Percentiles rank a stretch among this genome's conserved stretches.
phyloP scores from a whole-genome alignment of 2,113 vertebrate genomes.

The Albula glossodonta region DNA sequence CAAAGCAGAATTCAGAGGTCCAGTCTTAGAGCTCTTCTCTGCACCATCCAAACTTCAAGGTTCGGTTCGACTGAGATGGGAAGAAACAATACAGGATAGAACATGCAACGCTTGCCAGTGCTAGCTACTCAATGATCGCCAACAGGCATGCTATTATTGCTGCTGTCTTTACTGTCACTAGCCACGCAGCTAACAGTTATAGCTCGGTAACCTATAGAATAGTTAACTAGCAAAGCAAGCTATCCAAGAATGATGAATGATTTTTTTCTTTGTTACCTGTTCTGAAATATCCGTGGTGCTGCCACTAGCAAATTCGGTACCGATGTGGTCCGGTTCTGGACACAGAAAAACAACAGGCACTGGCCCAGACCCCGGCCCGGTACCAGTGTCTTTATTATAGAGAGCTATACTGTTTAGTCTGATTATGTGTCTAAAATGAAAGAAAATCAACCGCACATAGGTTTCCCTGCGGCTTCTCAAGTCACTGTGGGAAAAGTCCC shows the following conservation, averaged over 20 bases:
- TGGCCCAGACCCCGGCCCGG: conserved; percentile 20
- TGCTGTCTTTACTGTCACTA: background rate
- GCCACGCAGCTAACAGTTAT: background rate
- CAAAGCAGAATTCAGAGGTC: background rate
- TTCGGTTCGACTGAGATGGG: fast-evolving
- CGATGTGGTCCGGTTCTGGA: conserved; percentile 16
- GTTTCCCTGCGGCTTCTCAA: background rate
- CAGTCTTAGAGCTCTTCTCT: background rate
- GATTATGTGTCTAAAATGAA: background rate
- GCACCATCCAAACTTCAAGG: conserved; percentile 9
- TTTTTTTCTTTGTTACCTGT: conserved; percentile 17
- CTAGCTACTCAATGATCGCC: background rate
- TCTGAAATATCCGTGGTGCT: conserved; percentile 16
- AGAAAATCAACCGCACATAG: background rate
- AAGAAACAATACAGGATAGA: background rate
- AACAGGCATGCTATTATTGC: background rate
- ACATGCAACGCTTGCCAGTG: background rate
- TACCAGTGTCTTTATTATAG: background rate
- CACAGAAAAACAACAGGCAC: conserved; percentile 11
- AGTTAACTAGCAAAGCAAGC: background rate
- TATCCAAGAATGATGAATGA: background rate
- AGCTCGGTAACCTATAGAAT: no score
- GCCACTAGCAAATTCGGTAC: conserved; percentile 26
- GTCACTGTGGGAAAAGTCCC: background rate
- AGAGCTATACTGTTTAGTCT: conserved; percentile 10